Base-by-base conservation (phyloP, 2,797 vertebrate genomes). In the Macropus fuliginosus region DNA sequence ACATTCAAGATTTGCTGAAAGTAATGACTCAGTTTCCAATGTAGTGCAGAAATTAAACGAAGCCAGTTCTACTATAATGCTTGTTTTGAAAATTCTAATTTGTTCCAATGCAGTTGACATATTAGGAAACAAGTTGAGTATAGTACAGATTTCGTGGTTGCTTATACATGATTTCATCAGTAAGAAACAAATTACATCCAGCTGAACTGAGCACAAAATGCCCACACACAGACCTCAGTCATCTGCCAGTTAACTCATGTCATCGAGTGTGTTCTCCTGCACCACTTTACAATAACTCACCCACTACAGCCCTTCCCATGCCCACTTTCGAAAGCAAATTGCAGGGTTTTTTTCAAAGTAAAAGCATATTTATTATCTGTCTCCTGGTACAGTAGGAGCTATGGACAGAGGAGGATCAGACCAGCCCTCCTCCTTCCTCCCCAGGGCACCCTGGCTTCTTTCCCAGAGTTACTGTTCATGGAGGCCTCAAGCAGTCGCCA, bases 1-100 rank as follows among this genome's bases (percentile, higher is more conserved):
- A 97, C 95, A 96, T 94, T 66, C 89, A 95, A 59, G 59, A 96
- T 94, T 95, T 96, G 54, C 92, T 97, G 95, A 96, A 97, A 54
- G 93, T 57, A 92, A 94, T 93, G 93, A 91, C 90, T 96, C 55
- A 62, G 27, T 95, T 94, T 96, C 87, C 81, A 93, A 62, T 62
- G 87, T 59, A 93, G 74, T 56, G 0, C 14, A 93, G 92, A 94
- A 74, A 40, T 50, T 92, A 94, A 92, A 93, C 92, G 89, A 56
- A 52, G 87, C 4, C 18, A 21, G 8, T 27, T 46, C 74, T 66
- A 3, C 59, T 11, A 50, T 46, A 46, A 11, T 27, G 1, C 40
- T 87, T 87, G 3, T 81, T 87, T 87, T 50, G 40, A 27, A 87
- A 50, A 87, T 50, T 46, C 74, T 40, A 11, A 50, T 50, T 87